Percentiles rank a stretch among this genome's conserved stretches.
These are phyloP conservation scores for Pseudolycoriella hygida DNA, from an alignment of 2,888 invertebrate species.

Conservation along the genomic window DNA sequence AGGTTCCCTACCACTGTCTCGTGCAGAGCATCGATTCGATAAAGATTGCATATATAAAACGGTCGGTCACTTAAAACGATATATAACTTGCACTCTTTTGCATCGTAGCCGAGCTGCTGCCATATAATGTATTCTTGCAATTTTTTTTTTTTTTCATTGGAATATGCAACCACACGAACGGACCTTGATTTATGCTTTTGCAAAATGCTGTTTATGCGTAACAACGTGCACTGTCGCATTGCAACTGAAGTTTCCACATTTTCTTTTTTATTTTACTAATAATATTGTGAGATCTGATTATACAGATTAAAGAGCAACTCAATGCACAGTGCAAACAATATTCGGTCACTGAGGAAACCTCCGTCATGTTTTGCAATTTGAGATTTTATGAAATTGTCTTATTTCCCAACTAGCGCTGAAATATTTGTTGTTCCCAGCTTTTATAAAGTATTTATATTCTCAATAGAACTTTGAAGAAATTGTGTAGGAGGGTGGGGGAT, in stretches of 20 bases:
- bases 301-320: no score
- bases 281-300: no score
- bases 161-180: background rate
- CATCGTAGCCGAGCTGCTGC: background rate
- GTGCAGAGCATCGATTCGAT: background rate
- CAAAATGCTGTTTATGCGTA: background rate
- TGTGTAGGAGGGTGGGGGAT: no score
- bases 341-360: no score
- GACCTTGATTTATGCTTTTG: background rate
- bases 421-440: no score
- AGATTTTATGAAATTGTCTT: no score
- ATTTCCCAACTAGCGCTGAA: no score
- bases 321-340: no score
- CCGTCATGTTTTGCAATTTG: no score
- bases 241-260: background rate
- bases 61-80: background rate
- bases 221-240: background rate
- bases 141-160: background rate
- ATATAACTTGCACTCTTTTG: background rate
- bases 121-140: background rate
- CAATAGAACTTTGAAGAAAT: no score
- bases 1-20: background rate
- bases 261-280: background rate
- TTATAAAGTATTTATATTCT: no score
- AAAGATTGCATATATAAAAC: background rate